These are phyloP conservation scores for Bubo bubo DNA, from an alignment of 2,113 vertebrate genomes.

Conservation along the genomic window DNA sequence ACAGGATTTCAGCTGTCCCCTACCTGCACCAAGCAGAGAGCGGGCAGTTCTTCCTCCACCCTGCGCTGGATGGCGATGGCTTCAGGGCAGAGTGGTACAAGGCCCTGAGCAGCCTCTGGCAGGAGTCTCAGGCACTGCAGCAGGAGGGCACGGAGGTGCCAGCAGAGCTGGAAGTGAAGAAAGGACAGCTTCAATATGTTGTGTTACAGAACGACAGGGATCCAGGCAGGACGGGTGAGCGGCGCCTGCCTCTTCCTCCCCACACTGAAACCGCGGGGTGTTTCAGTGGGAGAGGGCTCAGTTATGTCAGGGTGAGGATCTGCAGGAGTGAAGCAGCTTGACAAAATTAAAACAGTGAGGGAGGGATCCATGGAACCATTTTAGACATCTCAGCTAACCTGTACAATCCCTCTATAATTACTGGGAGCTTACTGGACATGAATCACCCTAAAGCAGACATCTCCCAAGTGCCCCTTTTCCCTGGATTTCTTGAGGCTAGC, in stretches of 20 bases:
- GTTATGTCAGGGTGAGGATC: background rate
- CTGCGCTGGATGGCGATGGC: background rate
- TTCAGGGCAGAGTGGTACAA: background rate
- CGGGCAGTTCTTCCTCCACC: background rate
- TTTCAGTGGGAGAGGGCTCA: background rate
- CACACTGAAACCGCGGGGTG: fast-evolving
- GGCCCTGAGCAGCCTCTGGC: background rate
- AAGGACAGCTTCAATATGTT: background rate
- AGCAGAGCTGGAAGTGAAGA: background rate
- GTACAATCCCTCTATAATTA: background rate
- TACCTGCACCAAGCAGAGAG: constrained; percentile 66
- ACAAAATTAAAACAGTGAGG: background rate
- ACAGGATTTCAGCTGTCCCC: constrained; percentile 80
- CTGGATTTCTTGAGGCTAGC: background rate
- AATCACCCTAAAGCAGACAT: background rate
- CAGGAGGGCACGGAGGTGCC: background rate
- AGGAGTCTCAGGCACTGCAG: fast-evolving
- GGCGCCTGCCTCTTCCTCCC: background rate
- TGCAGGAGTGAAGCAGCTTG: background rate
- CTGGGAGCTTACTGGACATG: background rate
- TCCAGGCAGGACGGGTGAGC: constrained; percentile 51
- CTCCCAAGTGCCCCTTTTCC: background rate
- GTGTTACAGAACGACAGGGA: constrained; percentile 16
- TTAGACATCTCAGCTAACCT: background rate
- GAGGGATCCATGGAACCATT: background rate